A percentile compares a stretch with the other conserved stretches of the same genome.
Conservation (phyloP, 2,888 invertebrate genomes). For the Zygothrica quintamaculata region DNA sequence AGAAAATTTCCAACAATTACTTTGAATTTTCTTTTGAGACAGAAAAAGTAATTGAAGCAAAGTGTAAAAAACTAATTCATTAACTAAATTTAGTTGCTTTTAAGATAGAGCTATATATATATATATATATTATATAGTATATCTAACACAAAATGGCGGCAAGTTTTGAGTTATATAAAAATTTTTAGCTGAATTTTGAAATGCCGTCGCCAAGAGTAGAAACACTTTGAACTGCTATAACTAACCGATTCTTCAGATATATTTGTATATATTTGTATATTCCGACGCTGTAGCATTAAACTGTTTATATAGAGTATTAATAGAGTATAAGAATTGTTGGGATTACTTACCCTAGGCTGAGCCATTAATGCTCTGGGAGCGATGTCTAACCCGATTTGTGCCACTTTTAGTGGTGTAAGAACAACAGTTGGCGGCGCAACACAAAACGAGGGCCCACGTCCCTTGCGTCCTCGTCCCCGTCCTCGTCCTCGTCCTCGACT, state of each 20-base stretch:
- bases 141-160: too few species aligned
- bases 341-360: constrained; percentile 85
- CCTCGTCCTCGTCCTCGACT: constrained; percentile 31
- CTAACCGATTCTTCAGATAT: too few species aligned
- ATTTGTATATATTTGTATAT: too few species aligned
- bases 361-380: constrained; percentile 86
- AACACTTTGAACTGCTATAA: background rate
- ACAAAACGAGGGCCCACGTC: constrained; percentile 67
- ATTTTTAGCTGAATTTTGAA: background rate
- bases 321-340: background rate
- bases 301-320: background rate
- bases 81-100: too few species aligned
- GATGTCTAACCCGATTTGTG: constrained; percentile 85
- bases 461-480: constrained; percentile 57
- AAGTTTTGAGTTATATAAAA: too few species aligned
- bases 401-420: constrained; percentile 84
- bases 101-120: too few species aligned
- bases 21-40: too few species aligned
- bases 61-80: too few species aligned
- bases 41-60: too few species aligned
- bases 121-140: too few species aligned
- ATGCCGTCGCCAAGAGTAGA: constrained; percentile 12
- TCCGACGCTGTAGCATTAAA: constrained; percentile 22
- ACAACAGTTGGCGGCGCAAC: constrained; percentile 79
- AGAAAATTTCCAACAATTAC: too few species aligned